Percentiles rank a stretch among this genome's conserved stretches.
Evolutionary conservation across 2,888 invertebrate species (phyloP).

Genomic region (Clusia tigrina): DNA sequence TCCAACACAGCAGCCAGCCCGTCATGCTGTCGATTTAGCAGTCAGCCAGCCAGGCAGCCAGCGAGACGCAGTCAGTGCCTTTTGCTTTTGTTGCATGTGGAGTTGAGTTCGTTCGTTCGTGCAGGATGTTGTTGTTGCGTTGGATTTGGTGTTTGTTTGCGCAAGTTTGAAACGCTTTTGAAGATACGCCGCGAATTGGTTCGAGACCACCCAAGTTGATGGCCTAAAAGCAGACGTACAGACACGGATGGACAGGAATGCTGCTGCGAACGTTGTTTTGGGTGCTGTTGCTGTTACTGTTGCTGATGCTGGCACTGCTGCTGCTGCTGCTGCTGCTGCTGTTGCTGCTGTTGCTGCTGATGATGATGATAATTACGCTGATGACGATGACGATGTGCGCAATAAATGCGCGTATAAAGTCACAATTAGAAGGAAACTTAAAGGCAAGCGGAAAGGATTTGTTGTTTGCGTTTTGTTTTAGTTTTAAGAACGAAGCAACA

Average conservation of each 20-base stretch:
- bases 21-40: constrained; percentile 19
- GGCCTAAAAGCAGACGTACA: constrained; percentile 24
- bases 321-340: not conserved
- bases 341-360: constrained; percentile 15
- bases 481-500: constrained; percentile 26
- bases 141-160: constrained; percentile 46
- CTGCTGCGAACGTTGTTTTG: not conserved
- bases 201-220: constrained; percentile 62
- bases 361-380: constrained; percentile 7
- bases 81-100: not conserved
- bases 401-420: constrained; percentile 59
- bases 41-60: no score
- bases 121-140: not conserved
- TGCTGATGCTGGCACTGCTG: constrained; percentile 17
- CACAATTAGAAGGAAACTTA: constrained; percentile 58
- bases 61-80: constrained; percentile 31
- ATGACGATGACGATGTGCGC: constrained; percentile 30
- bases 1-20: constrained; percentile 21
- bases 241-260: constrained; percentile 7
- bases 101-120: not conserved
- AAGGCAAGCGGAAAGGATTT: not conserved
- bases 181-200: constrained; percentile 60
- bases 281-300: constrained; percentile 8
- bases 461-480: not conserved
- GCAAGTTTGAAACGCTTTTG: constrained; percentile 58